Evolutionary conservation across 2,888 invertebrate species (phyloP).

Genomic region (Yponomeuta malinellus): DNA sequence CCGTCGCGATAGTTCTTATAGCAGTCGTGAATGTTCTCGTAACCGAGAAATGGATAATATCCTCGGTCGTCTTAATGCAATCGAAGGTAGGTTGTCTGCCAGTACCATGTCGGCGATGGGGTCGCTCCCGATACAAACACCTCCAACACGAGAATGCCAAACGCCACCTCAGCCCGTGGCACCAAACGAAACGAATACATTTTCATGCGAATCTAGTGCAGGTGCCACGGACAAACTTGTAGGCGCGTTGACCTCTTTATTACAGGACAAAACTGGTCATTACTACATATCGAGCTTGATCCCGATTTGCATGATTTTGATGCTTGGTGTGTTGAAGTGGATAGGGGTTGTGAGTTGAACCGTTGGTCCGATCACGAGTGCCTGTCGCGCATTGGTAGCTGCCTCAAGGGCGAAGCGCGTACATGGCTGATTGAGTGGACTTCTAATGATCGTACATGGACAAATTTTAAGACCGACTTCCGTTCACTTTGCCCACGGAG

Average conservation of each 20-base stretch:
- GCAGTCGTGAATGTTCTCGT: not conserved
- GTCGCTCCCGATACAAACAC: not conserved
- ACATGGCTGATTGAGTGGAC: slow-evolving; percentile 11
- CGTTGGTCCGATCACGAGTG: slow-evolving; percentile 16
- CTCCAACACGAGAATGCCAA: not conserved
- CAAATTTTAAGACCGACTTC: too few relatives aligned
- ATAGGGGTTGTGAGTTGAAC: slow-evolving; percentile 3
- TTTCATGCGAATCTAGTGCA: not conserved
- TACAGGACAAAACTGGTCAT: not conserved
- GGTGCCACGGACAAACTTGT: slow-evolving; percentile 1
- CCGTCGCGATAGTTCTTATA: not conserved
- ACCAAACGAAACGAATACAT: not conserved
- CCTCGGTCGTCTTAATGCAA: not conserved
- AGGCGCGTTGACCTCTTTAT: not conserved
- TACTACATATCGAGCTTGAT: slow-evolving; percentile 15
- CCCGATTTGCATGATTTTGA: slow-evolving; percentile 6
- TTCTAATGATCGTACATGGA: not conserved
- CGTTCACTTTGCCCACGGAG: too few relatives aligned
- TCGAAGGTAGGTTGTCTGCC: slow-evolving; percentile 2
- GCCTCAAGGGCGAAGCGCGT: slow-evolving; percentile 12
- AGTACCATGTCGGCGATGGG: slow-evolving; percentile 3
- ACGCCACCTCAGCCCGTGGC: slow-evolving; percentile 1
- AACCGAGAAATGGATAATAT: not conserved
- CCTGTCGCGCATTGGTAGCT: slow-evolving; percentile 14
- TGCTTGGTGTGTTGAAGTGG: slow-evolving; percentile 14